A percentile compares a stretch with the other conserved stretches of the same genome.
Evolutionary conservation across 2,797 vertebrate genomes (phyloP).

Genomic region (Lepidocolaptes lacrymiger): DNA sequence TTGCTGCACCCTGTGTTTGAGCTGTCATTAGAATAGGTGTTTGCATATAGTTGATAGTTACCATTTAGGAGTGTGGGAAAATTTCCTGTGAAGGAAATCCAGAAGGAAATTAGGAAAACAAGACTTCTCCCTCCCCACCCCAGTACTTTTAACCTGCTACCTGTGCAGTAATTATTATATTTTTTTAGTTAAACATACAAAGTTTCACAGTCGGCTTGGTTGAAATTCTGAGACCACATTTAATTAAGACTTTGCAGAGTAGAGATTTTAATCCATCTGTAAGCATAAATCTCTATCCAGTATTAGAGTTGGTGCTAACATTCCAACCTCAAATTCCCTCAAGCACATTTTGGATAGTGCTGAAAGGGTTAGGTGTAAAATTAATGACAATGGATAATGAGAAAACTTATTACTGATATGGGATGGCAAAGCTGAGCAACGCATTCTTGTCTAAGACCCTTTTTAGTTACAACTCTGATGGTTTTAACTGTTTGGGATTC

Average conservation of each 20-base stretch:
- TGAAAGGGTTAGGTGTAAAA: background rate
- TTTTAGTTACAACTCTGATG: background rate
- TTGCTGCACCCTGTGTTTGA: background rate
- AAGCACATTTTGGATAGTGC: background rate
- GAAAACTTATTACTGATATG: background rate
- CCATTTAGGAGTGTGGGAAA: background rate
- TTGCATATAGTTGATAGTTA: slow-evolving; percentile 2
- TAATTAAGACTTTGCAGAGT: background rate
- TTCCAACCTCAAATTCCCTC: background rate
- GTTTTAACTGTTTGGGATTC: background rate
- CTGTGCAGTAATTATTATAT: background rate
- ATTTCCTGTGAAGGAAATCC: background rate
- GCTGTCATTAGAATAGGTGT: background rate
- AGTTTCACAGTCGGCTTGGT: background rate
- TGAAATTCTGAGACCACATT: background rate
- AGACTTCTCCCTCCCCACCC: rapidly evolving
- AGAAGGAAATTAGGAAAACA: background rate
- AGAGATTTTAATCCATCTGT: background rate
- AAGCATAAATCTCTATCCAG: background rate
- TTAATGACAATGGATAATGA: background rate
- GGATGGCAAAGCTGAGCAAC: background rate
- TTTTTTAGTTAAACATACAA: background rate
- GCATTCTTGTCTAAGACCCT: background rate
- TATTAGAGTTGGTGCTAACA: background rate
- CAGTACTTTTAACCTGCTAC: background rate